Evolutionary conservation across 2,797 vertebrate genomes (phyloP).

Genomic region (Falco berigora): DNA sequence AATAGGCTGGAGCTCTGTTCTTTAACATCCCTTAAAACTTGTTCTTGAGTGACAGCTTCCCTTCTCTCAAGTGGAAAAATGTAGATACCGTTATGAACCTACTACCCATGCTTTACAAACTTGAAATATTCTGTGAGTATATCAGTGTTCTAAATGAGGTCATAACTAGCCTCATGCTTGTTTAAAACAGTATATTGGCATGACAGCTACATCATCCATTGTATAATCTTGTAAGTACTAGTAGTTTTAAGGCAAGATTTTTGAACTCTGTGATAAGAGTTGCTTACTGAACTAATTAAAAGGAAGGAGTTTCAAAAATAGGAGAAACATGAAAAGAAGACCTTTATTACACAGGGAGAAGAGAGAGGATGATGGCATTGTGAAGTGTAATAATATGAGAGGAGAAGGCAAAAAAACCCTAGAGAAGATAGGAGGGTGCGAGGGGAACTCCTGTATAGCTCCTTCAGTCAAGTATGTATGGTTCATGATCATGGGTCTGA

Average conservation of each 20-base stretch:
- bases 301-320: background rate
- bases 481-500: rapidly evolving
- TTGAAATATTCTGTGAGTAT: background rate
- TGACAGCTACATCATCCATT: background rate
- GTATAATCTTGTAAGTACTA: background rate
- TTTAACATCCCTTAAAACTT: background rate
- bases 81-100: background rate
- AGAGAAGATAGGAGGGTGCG: background rate
- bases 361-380: background rate
- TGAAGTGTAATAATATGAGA: background rate
- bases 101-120: background rate
- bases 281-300: background rate
- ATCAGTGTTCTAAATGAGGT: background rate
- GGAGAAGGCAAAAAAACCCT: background rate
- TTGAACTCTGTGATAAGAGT: background rate
- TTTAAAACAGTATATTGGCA: background rate
- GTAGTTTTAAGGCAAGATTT: background rate
- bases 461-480: background rate
- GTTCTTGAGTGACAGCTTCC: background rate
- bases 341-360: background rate
- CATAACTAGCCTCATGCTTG: background rate
- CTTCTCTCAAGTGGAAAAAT: background rate
- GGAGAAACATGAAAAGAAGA: background rate
- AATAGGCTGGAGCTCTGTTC: background rate
- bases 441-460: background rate